Base-by-base conservation (phyloP, 2,888 invertebrate genomes). In the Agrotis puta region DNA sequence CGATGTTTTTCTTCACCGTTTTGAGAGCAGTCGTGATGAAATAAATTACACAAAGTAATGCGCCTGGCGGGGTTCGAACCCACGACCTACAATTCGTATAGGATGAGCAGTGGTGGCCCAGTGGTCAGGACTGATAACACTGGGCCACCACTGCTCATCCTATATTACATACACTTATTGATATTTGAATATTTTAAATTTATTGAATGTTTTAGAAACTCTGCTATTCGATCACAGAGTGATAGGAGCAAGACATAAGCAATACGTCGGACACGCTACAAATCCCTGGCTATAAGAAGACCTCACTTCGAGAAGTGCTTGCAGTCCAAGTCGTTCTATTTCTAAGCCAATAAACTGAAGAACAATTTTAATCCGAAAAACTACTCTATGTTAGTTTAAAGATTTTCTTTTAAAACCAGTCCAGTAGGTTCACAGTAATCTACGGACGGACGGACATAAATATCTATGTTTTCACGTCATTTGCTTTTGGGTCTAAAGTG, bases 391-490 rank as follows among this genome's bases (percentile, higher is more conserved):
- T 24, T 61, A 54, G n/a, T 70, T 65, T 64, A 59, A 70, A 63
- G 59, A 43, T 54, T 64, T 70, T 14, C 53, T 70, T 84, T 81
- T 81, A 76, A 83, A 83, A 68, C 66, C 82, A 80, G 73, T 53
- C 76, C 82, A 77, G 77, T 75, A 81, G 63, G 65, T 70, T 69
- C 73, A 64, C 70, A 73, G 80, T 89, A 88, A 89, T 88, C 84
- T 87, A 80, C 73, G 82, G 83, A 71, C 75, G 81, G 86, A 75
- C 78, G 78, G 76, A 75, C 87, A 87, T 89, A 89, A 89, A 89
- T 90, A 92, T 90, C 90, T 92, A 91, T 90, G 89, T 91, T 93
- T 94, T 92, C 92, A 93, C 92, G 86, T 94, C 94, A 94, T 94
- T 94, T 94, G 90, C 91, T 92, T 90, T 89, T 81, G 91, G 91